Base-by-base conservation (phyloP, 2,888 invertebrate species). In the Rapana venosa region DNA sequence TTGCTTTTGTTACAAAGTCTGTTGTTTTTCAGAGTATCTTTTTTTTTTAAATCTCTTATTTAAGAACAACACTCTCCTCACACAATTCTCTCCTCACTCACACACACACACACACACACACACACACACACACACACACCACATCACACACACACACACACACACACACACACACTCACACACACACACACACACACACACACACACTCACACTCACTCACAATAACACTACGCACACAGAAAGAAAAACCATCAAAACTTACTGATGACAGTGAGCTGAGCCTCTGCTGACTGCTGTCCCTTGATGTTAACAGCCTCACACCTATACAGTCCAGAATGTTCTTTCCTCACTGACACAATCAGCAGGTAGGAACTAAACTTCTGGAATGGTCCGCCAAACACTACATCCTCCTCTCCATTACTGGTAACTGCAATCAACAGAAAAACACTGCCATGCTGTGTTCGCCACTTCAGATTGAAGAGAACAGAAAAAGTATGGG, bases 281-380 rank as follows among this genome's bases (percentile, higher is more conserved):
- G 98, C 98, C 93, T 98, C 97, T 90, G 98, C 98, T 93, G 97
- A 97, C 61, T 98, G 98, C 92, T 97, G 97, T 81, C 99, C 99
- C 88, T 98, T 98, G 96, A 98, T 98, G 96, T 99, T 99, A 88
- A 98, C 97, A 91, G 99, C 97, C 86, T 98, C 97, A 96, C 99
- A 99, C 20, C 98, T 98, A 96, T 99, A 99, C 95, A 98, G 97
- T 56, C 99, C 99, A 91, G 97, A 98, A 96, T 99, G 99, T 56
- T 97, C 97, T 92, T 98, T 97, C 91, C 98, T 97, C 4, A 98
- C 98, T 91, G 98, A 98, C 13, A 98, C 98, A 92, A 99, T 98
- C 93, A 98, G 97, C 93, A 99, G 97, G 96, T 98, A 98, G 74
- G 98, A 98, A 92, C 98, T 98, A 92, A 98, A 97, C 89, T 98